phyloP scores from a whole-genome alignment of 2,888 invertebrate species.

The Malachius bipustulatus region DNA sequence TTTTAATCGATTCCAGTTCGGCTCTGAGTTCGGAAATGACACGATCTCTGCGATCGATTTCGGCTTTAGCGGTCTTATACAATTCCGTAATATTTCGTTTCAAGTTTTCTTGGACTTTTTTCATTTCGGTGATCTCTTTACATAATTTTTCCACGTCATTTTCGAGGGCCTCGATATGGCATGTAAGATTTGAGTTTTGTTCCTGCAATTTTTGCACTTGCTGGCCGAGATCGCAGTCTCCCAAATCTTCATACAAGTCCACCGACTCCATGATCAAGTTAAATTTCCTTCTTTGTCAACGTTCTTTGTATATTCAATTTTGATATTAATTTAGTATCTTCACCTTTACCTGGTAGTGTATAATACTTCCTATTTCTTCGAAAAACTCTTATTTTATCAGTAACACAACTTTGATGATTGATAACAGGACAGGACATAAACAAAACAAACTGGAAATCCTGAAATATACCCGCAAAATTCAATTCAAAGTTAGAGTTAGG shows the following conservation, averaged over 20 bases:
- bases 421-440: no score
- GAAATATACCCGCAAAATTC: no score
- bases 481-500: no score
- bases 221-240: background rate
- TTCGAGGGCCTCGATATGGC: constrained; percentile 13
- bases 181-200: background rate
- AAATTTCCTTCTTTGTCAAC: no score
- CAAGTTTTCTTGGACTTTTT: constrained; percentile 30
- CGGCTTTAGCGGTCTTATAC: constrained; percentile 38
- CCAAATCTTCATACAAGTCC: constrained; percentile 1
- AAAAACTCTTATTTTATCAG: no score
- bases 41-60: constrained; percentile 39
- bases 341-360: no score
- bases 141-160: constrained; percentile 25
- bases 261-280: background rate
- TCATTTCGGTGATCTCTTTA: constrained; percentile 24
- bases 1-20: constrained; percentile 33
- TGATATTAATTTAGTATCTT: no score
- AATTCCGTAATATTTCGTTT: constrained; percentile 38
- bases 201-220: constrained; percentile 2
- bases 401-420: no score
- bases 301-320: no score
- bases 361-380: no score
- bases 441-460: no score
- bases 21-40: constrained; percentile 36